Base-by-base conservation (phyloP, 1,140 invertebrate genomes). In the Octopus sinensis region DNA sequence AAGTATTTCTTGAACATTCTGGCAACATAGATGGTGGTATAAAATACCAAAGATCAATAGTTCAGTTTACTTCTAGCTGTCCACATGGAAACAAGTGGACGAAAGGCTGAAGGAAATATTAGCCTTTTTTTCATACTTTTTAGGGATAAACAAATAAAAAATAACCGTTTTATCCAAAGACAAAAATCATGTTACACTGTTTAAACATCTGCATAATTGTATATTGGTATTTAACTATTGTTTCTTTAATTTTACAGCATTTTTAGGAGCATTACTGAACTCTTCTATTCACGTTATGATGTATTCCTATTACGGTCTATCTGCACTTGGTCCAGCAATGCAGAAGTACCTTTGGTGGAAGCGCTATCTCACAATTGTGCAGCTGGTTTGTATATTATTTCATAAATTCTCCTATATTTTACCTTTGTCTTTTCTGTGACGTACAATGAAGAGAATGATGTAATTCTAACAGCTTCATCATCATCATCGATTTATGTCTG, bases 331-430 rank as follows among this genome's bases (percentile, higher is more conserved):
- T 76, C 90, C 90, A 71, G 80, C 88, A 53, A 88, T 84, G 79
- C 91, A 91, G 85, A 91, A 90, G 80, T 91, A 90, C 79, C 85
- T 91, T 13, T 91, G 91, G 91, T 91, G 91, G 91, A 91, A 91
- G 81, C 82, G 86, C 54, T 91, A 91, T 83, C 85, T 91, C 12
- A 91, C 90, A 7, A 88, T 86, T 78, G 81, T 91, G 12, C 91
- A 91, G 81, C 86, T 91, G 86, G 90, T 91, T 83, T 83, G 88
- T 88, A 23, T 76, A 30, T n/a, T n/a, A 56, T 79, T 82, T 54
- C 23, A n/a, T 53, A 7, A 53, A n/a, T 53, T 6, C 12, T 10
- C 17, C 17, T 6, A 5, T 54, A 4, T 17, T 54, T 79, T n/a
- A 30, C 23, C 54, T 5, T 76, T 78, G 4, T 53, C 56, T 78